Base-by-base conservation (phyloP, 2,113 vertebrate species). In the Cinclus cinclus region DNA sequence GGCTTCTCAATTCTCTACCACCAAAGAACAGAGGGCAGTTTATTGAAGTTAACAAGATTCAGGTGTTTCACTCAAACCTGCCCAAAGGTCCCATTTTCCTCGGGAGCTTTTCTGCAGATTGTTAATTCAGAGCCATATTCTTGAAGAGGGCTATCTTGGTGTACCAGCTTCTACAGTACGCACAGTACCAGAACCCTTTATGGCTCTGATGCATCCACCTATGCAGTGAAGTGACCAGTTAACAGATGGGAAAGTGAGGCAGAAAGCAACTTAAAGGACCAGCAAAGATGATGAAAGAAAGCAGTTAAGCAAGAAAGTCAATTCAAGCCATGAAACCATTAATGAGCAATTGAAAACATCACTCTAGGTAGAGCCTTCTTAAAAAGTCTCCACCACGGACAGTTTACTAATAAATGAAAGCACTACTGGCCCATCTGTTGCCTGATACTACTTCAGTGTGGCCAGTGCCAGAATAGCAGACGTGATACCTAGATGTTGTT, bases 301-400 rank as follows among this genome's bases (percentile, higher is more conserved):
- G 60, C 0, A 1, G 30, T 4, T 17, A 63, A 52, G 39, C 46
- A 80, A 85, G 47, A 69, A 79, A 67, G 60, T 31, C 1, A 77
- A 67, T 77, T 58, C 39, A 85, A 70, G 64, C 22, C 15, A 7
- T 8, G 18, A 84, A 95, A 91, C n/a, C 30, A 25, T 37, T n/a
- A 80, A 23, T 0, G 2, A 83, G 42, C 33, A 77, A 89, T 10
- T 30, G 44, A 63, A 92, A 74, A 49, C 15, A 52, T n/a, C 47
- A 27, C 49, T 75, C 85, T 31, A n/a, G 42, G 41, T 25, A 53
- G 58, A 33, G 12, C 11, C 23, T 65, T 23, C 50, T 50, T 47
- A 4, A 44, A 56, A 71, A 63, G 65, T 7, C 33, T 37, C 41
- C 23, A 49, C 14, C 58, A 33, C 0, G 0, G 42, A 19, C 46